These are phyloP conservation scores for Phallusia fumigata DNA, from an alignment of 23 tunicate species.

Conservation along the genomic window DNA sequence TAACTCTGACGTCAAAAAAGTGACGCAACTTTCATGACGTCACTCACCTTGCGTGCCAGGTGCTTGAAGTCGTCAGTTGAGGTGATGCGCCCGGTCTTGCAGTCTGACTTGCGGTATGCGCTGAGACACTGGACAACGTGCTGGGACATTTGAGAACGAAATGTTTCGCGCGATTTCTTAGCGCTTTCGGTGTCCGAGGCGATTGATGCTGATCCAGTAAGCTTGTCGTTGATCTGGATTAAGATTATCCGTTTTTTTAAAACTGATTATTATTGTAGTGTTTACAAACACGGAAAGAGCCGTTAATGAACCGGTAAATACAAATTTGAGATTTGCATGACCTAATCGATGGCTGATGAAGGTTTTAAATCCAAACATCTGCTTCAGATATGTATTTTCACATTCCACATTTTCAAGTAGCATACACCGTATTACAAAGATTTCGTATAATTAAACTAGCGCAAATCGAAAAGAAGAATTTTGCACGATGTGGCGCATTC, in stretches of 20 bases:
- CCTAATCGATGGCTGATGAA: too few species aligned
- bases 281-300: too few species aligned
- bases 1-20: not conserved
- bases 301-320: too few species aligned
- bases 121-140: slow-evolving; percentile 72
- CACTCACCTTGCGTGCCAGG: slow-evolving; percentile 83
- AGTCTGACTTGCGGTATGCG: slow-evolving; percentile 63
- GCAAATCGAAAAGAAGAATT: too few species aligned
- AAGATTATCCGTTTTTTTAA: not conserved
- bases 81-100: slow-evolving; percentile 77
- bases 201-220: not conserved
- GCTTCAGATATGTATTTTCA: too few species aligned
- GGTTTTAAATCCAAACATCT: too few species aligned
- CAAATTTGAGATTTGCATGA: too few species aligned
- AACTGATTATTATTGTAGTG: too few species aligned
- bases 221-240: not conserved
- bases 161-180: slow-evolving; percentile 59
- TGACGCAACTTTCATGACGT: not conserved
- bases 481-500: too few species aligned
- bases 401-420: too few species aligned
- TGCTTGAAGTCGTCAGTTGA: slow-evolving; percentile 80
- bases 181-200: slow-evolving; percentile 54
- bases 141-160: slow-evolving; percentile 75
- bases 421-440: too few species aligned
- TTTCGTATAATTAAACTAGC: too few species aligned